Evolutionary conservation across 1,140 invertebrate genomes (phyloP).

Genomic region (Pseudoatta argentina): DNA sequence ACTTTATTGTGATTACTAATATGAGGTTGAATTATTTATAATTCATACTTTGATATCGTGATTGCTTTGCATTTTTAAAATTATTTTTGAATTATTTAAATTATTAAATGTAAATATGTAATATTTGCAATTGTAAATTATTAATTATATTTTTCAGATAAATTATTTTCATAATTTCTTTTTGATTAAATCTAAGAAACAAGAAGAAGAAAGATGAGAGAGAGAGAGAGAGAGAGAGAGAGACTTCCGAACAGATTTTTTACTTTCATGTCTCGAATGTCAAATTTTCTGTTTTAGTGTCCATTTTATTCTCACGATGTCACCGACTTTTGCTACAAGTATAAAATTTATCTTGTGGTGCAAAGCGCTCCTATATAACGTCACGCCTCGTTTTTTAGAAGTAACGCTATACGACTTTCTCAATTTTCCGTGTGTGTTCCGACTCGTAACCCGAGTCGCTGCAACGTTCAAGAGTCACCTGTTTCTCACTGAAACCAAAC

Average conservation of each 20-base stretch:
- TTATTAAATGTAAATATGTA: too few relatives aligned
- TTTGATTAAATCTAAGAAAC: not conserved
- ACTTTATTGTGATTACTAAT: too few relatives aligned
- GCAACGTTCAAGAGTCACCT: not conserved
- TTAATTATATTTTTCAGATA: not conserved
- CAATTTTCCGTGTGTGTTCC: not conserved
- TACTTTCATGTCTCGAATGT: not conserved
- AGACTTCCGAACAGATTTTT: not conserved
- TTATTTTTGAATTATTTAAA: too few relatives aligned
- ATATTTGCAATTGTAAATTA: not conserved
- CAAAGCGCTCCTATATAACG: not conserved
- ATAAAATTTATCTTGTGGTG: not conserved
- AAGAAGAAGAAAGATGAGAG: too few relatives aligned
- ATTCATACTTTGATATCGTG: too few relatives aligned
- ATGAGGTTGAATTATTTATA: too few relatives aligned
- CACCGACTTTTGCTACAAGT: not conserved
- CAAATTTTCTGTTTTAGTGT: not conserved
- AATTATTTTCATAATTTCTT: not conserved
- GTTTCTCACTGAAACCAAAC: not conserved
- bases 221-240: too few relatives aligned
- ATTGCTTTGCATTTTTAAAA: too few relatives aligned
- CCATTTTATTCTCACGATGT: not conserved
- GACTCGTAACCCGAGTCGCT: not conserved
- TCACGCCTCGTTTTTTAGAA: not conserved
- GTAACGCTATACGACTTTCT: not conserved